These are phyloP conservation scores for Polydrusus cervinus DNA, from an alignment of 2,888 invertebrate species.

Conservation along the genomic window DNA sequence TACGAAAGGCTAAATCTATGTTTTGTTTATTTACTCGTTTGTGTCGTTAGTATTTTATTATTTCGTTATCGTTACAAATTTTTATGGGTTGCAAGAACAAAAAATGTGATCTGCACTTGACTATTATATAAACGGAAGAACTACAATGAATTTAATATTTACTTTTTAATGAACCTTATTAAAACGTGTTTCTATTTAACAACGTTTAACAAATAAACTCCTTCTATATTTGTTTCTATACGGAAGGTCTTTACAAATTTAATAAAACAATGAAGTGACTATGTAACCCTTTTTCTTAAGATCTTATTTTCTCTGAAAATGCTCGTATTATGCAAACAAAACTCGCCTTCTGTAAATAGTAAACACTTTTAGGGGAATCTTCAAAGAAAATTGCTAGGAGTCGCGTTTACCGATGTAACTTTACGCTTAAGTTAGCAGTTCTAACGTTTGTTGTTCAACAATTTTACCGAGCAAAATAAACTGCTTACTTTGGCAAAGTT, in stretches of 20 bases:
- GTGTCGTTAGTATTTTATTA: too few species aligned
- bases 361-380: constrained; percentile 27
- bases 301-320: constrained; percentile 20
- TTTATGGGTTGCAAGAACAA: too few species aligned
- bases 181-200: too few species aligned
- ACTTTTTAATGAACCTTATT: too few species aligned
- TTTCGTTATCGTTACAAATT: too few species aligned
- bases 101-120: too few species aligned
- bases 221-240: background rate
- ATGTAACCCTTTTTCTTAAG: constrained; percentile 2
- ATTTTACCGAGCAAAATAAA: constrained; percentile 30
- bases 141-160: too few species aligned
- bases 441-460: constrained; percentile 19
- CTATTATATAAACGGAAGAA: too few species aligned
- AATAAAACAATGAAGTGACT: background rate
- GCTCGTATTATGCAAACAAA: constrained; percentile 22
- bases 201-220: background rate
- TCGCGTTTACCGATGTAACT: constrained; percentile 32
- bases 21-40: too few species aligned
- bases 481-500: constrained; percentile 27
- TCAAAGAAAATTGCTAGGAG: constrained; percentile 31
- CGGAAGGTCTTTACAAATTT: background rate
- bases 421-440: constrained; percentile 34
- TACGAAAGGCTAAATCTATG: too few species aligned
- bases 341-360: constrained; percentile 21